Percentiles rank a stretch among this genome's conserved stretches.
Conservation (phyloP, 2,797 vertebrate species). For the Xenops minutus region DNA sequence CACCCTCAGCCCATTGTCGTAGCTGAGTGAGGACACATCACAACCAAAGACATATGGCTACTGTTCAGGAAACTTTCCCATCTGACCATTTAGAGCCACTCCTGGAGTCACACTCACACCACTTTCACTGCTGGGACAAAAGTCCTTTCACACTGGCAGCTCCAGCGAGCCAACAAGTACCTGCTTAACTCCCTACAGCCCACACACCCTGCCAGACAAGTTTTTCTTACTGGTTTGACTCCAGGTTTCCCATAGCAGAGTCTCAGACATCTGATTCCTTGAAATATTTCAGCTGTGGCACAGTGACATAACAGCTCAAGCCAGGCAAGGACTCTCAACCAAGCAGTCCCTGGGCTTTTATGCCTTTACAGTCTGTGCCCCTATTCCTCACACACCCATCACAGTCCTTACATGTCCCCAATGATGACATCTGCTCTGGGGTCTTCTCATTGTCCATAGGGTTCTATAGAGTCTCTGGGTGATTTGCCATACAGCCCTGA, state of each 20-base stretch:
- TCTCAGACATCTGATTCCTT: neutral
- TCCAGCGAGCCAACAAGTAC: neutral
- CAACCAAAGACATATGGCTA: neutral
- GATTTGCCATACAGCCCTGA: neutral
- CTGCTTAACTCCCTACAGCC: too few relatives aligned
- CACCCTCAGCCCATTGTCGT: neutral
- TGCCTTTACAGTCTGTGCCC: neutral
- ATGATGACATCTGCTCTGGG: neutral
- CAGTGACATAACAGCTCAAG: neutral
- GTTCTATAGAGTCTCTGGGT: neutral
- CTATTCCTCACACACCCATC: neutral
- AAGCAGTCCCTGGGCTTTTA: neutral
- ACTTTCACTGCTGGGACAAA: neutral
- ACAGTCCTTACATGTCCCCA: accelerated
- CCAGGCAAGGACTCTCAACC: neutral
- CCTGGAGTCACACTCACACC: neutral
- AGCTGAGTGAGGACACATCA: neutral
- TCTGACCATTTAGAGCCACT: neutral
- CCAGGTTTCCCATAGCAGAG: neutral
- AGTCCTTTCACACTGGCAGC: neutral
- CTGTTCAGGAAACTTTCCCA: neutral
- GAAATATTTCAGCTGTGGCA: neutral
- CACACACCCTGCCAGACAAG: neutral
- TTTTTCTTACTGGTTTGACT: neutral
- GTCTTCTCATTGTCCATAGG: neutral